Evolutionary conservation across 2,113 vertebrate species (phyloP), one percentile per base, ranked within the genome.

Genomic region (Anolis carolinensis): DNA sequence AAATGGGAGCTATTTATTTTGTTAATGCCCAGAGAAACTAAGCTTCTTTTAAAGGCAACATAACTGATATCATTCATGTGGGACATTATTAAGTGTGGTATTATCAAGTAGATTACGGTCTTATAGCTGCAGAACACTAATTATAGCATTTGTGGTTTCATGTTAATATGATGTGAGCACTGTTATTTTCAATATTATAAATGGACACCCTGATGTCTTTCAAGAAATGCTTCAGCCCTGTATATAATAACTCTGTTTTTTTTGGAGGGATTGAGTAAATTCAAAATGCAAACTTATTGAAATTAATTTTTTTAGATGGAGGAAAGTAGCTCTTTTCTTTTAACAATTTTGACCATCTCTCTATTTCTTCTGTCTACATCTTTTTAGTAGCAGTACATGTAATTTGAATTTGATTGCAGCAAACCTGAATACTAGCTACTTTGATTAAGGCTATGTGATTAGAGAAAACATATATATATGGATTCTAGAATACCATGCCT

Each of bases 121-220:
- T 87, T 83, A 87, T 93, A 92, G 87, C 85, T 89, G 94, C 85
- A 91, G 89, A 94, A 92, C 89, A 81, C 63, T 90, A 90, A 93
- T 94, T 83, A 92, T 88, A 83, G 84, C 84, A 91, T 92, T 92
- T 89, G 73, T 91, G 87, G 92, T 93, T 94, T 91, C 68, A 91
- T 92, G 89, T 91, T 94, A 88, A 90, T 94, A 92, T 91, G 88
- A 84, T 63, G 80, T 84, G 89, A 94, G 71, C 87, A 92, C 93
- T 93, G 36, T 90, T 93, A 70, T 50, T 74, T 86, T 32, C 52
- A 87, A 93, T 92, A 89, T 85, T 85, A 72, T 82, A 91, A 87
- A 87, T 73, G n/a, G 84, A 21, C 59, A 88, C 75, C 88, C 63
- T 90, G 87, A 94, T 89, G 87, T 50, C 63, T 81, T 50, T 85